Conservation (phyloP, 2,797 vertebrate genomes). For the Centropyge bicolor region DNA sequence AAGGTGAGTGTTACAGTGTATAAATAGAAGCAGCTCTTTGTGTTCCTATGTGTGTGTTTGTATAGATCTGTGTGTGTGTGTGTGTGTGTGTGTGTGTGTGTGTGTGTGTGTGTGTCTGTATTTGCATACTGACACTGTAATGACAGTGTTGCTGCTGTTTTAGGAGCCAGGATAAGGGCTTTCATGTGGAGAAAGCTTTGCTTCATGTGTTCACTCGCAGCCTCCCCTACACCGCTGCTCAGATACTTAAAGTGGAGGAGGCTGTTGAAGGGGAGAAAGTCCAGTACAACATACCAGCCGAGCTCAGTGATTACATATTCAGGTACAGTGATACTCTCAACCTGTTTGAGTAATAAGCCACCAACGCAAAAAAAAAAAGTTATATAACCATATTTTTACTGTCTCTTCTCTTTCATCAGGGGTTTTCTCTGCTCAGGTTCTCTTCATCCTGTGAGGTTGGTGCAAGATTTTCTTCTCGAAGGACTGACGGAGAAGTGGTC, state of each 20-base stretch:
- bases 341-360: conserved; percentile 5
- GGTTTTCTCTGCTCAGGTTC: conserved; percentile 87
- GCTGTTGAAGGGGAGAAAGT: conserved; percentile 78
- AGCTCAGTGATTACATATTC: conserved; percentile 88
- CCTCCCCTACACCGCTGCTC: conserved; percentile 69
- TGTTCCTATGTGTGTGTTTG: no score
- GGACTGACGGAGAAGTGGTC: conserved; percentile 83
- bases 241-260: conserved; percentile 78
- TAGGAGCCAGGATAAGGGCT: conserved; percentile 97
- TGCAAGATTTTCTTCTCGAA: conserved; percentile 88
- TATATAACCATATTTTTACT: conserved; percentile 2
- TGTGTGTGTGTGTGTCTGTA: background rate
- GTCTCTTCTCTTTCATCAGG: conserved; percentile 79
- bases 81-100: background rate
- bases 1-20: conserved; percentile 70
- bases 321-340: conserved; percentile 82
- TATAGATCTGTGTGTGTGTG: no score
- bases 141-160: conserved; percentile 37
- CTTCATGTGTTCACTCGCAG: conserved; percentile 92
- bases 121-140: conserved; percentile 30
- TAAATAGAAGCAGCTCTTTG: conserved; percentile 5
- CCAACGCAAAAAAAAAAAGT: background rate
- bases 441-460: conserved; percentile 87
- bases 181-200: conserved; percentile 90
- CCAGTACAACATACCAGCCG: conserved; percentile 86